A percentile compares a stretch with the other conserved stretches of the same genome.
Evolutionary conservation across 2,113 vertebrate species (phyloP).

Genomic region (Larimichthys polyactis): DNA sequence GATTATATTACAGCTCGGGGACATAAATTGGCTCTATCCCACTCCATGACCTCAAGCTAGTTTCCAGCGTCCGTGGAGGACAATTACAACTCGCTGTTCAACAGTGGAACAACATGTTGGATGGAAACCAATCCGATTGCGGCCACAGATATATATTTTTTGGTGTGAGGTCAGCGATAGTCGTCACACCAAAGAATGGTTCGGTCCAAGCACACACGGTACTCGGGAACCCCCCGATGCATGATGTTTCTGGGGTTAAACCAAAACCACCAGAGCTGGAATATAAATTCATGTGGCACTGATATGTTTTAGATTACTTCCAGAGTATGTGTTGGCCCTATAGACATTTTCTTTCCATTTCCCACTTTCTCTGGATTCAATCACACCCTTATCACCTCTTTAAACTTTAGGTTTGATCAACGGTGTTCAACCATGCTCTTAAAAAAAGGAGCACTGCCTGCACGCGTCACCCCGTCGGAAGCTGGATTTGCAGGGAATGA

Average conservation of each 20-base stretch:
- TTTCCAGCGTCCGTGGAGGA: background rate
- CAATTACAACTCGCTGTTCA: background rate
- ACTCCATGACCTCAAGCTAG: background rate
- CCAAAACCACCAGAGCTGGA: background rate
- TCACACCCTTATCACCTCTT: constrained; percentile 35
- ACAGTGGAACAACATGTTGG: background rate
- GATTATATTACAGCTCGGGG: constrained; percentile 28
- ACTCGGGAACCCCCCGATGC: rapidly evolving
- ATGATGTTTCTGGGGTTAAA: background rate
- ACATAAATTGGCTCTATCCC: constrained; percentile 10
- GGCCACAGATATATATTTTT: background rate
- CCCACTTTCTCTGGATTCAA: constrained; percentile 29
- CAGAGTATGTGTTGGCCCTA: constrained; percentile 14
- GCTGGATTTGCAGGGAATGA: background rate
- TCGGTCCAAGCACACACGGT: background rate
- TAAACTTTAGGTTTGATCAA: constrained; percentile 16
- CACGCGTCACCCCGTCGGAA: background rate
- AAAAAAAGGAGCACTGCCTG: background rate
- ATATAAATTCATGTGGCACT: background rate
- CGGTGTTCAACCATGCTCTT: background rate
- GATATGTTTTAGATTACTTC: background rate
- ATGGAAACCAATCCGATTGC: background rate
- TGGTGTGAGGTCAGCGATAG: background rate
- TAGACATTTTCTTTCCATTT: constrained; percentile 2
- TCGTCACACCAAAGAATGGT: background rate